Evolutionary conservation across 2,888 invertebrate species (phyloP).

Genomic region (Chironomus riparius): DNA sequence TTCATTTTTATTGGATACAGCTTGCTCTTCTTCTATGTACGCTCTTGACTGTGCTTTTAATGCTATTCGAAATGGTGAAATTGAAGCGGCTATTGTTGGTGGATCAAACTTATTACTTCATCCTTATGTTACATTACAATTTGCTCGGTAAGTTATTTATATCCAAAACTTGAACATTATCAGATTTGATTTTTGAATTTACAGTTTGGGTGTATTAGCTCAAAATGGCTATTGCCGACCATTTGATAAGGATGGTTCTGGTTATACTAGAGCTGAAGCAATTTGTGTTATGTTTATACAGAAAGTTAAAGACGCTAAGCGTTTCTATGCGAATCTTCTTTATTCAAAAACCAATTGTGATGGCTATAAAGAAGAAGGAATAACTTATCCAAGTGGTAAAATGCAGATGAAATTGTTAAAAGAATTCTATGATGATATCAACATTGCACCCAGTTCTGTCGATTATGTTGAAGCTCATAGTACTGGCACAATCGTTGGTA

Average conservation of each 20-base stretch:
- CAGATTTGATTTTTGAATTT: constrained; percentile 35
- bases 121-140: constrained; percentile 82
- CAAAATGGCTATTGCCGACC: constrained; percentile 80
- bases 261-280: constrained; percentile 78
- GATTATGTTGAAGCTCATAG: constrained; percentile 83
- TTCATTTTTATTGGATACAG: constrained; percentile 81
- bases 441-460: constrained; percentile 57
- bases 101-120: constrained; percentile 79
- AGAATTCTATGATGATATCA: constrained; percentile 60
- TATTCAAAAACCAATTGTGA: constrained; percentile 76
- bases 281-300: constrained; percentile 63
- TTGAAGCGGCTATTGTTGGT: constrained; percentile 83
- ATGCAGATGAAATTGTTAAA: constrained; percentile 52
- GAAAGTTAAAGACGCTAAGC: constrained; percentile 55
- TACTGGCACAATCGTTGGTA: constrained; percentile 64
- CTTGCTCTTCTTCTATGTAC: constrained; percentile 87
- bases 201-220: constrained; percentile 66
- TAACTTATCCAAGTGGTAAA: constrained; percentile 57
- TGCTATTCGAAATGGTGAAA: constrained; percentile 67
- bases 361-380: constrained; percentile 63
- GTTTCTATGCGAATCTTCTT: constrained; percentile 59
- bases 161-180: neutral
- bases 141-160: constrained; percentile 50
- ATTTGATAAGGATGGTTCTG: constrained; percentile 76
- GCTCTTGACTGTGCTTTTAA: constrained; percentile 76